Evolutionary conservation across 1,140 invertebrate genomes (phyloP), one percentile per base, ranked within the genome.

Genomic region (Hestina assimilis): DNA sequence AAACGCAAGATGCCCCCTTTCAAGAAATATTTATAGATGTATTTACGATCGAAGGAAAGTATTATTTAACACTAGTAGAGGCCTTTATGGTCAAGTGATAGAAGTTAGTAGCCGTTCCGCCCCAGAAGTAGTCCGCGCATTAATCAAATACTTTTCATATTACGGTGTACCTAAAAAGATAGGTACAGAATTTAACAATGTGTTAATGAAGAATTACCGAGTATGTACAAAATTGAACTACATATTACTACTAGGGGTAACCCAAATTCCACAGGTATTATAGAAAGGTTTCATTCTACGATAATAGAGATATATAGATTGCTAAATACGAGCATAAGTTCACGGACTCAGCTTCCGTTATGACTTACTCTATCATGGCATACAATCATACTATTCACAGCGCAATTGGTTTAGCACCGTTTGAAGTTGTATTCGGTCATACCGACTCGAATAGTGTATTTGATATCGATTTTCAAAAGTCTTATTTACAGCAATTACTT

Each of bases 211-310:
- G 70, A 73, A 52, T 35, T 61, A n/a, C 40, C 66, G 9, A 7
- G 3, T 9, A 46, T 74, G 19, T 58, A 77, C 41, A 77, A 74
- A 61, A 61, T 72, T 5, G 41, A 69, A n/a, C 8, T 73, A 7
- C 66, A 76, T 9, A 71, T 79, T 15, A 57, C 57, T 5, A 75
- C 73, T 2, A 60, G 67, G 6, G 57, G 73, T 35, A 77, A 73
- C 19, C 73, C 75, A 0, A 72, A 77, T 51, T 79, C 75, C 4
- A 81, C 70, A 52, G 73, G 69, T 17, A 11, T 71, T 1, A 33
- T 75, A 35, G 66, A 75, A 35, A 57, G 68, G 33, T 68, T 78
- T 17, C 70, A 75, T 23, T 63, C 59, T 11, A 75, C 67, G 3
- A 12, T 74, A 33, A 63, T 69, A 31, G n/a, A n/a, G n/a, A n/a